Conservation (phyloP, 2,888 invertebrate genomes). For the Myathropa florea region DNA sequence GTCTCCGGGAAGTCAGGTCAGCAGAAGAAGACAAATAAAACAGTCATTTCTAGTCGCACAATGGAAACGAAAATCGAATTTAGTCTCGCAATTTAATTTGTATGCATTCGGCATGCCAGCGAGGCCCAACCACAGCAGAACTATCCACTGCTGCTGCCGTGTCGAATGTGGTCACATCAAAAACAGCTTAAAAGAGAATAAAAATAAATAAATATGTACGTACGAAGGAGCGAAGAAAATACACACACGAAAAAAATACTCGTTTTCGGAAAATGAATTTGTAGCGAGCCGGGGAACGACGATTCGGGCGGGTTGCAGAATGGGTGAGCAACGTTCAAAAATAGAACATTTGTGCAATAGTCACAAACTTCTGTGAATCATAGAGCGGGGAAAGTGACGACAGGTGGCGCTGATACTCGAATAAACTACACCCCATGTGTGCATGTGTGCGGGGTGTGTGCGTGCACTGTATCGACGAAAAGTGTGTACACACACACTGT, state of each 20-base stretch:
- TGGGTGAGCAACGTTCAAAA: conserved; percentile 4
- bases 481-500: conserved; percentile 8
- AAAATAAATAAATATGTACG: conserved; percentile 19
- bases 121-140: neutral
- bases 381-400: conserved; percentile 14
- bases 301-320: neutral
- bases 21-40: neutral
- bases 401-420: conserved; percentile 47
- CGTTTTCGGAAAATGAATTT: neutral
- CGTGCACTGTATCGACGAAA: neutral
- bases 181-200: conserved; percentile 21
- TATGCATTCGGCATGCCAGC: conserved; percentile 35
- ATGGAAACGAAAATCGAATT: conserved; percentile 27
- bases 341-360: conserved; percentile 60
- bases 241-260: neutral
- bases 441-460: conserved; percentile 20
- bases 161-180: conserved; percentile 7
- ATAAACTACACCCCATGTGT: neutral
- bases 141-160: neutral
- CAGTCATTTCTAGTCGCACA: neutral
- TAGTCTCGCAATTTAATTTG: conserved; percentile 45
- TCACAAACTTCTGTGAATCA: conserved; percentile 9
- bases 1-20: neutral
- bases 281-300: no score
- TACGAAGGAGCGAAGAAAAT: neutral